phyloP scores from a whole-genome alignment of 2,888 invertebrate species.

The Graphium colonna region DNA sequence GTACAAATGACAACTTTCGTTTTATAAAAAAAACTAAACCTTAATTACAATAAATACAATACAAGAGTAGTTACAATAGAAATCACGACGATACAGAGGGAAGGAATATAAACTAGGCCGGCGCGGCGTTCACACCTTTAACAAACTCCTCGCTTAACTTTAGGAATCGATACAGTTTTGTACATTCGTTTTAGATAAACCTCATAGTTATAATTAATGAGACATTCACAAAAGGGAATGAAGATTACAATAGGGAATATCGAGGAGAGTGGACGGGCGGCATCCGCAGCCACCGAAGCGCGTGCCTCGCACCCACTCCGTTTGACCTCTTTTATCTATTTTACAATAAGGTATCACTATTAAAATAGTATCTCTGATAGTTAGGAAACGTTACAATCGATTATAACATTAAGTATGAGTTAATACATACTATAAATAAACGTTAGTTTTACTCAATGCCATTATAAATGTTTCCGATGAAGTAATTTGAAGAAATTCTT shows the following conservation, averaged over 20 bases:
- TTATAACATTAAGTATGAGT: conserved; percentile 5
- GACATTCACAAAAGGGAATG: not conserved
- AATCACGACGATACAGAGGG: conserved; percentile 14
- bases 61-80: conserved; percentile 18
- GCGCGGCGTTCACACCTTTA: conserved; percentile 10
- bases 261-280: conserved; percentile 23
- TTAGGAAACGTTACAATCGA: conserved; percentile 11
- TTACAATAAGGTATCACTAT: conserved; percentile 25
- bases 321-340: not conserved
- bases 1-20: conserved; percentile 75
- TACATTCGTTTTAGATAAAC: conserved; percentile 33
- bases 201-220: conserved; percentile 2
- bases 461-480: not conserved
- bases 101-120: conserved; percentile 21
- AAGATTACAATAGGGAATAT: conserved; percentile 73
- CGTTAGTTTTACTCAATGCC: not conserved
- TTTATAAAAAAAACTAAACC: conserved; percentile 73
- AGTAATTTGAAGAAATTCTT: conserved; percentile 2
- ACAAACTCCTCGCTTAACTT: conserved; percentile 13
- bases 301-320: not conserved
- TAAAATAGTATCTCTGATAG: conserved; percentile 54
- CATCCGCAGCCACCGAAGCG: not conserved
- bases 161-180: conserved; percentile 34
- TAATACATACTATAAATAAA: conserved; percentile 11
- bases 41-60: conserved; percentile 37